Base-by-base conservation (phyloP, 2,888 invertebrate genomes). In the Trissonchulus latispiculum region DNA sequence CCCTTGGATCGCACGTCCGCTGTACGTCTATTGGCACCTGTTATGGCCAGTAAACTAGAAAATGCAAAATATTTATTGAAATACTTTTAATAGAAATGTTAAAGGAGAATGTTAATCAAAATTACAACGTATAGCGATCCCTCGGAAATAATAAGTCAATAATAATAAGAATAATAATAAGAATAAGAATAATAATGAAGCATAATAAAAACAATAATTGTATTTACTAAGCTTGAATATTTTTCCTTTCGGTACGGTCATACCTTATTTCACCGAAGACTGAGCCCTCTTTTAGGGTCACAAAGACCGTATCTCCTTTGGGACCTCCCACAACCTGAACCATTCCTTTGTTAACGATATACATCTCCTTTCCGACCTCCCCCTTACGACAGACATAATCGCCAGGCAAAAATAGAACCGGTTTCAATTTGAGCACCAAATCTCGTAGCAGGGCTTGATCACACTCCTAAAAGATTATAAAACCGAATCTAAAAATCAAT, bases 291-390 rank as follows among this genome's bases (percentile, higher is more conserved):
- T 89, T 88, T 2, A 96, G 86, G 0, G 92, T 93, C 0, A 92
- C 95, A 74, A 96, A 85, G 0, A 95, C 91, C 78, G 90, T 89
- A 67, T 87, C 87, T 77, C 89, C 90, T 74, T 90, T 88, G 18
- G 84, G 84, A 0, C 90, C 90, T 0, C 91, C 90, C 84, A 94
- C 90, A 0, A 96, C 95, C 80, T 89, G 89, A 72, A 93, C 90
- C 77, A 89, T 88, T 1, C 95, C 95, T 72, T 90, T 88, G 83
- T 92, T 91, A 61, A 95, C 89, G 77, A 94, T 94, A 84, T 93
- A 94, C 95, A 95, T 96, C 83, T 95, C 93, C 78, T 91, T 91
- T 0, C 95, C 95, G 2, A 95, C 92, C 84, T 95, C 95, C 0
- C 94, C 88, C 85, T 92, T 91, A 71, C 90, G 88, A 79, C 95